A percentile compares a stretch with the other conserved stretches of the same genome.
Evolutionary conservation across 2,113 vertebrate genomes (phyloP).

Genomic region (Xiphias gladius): DNA sequence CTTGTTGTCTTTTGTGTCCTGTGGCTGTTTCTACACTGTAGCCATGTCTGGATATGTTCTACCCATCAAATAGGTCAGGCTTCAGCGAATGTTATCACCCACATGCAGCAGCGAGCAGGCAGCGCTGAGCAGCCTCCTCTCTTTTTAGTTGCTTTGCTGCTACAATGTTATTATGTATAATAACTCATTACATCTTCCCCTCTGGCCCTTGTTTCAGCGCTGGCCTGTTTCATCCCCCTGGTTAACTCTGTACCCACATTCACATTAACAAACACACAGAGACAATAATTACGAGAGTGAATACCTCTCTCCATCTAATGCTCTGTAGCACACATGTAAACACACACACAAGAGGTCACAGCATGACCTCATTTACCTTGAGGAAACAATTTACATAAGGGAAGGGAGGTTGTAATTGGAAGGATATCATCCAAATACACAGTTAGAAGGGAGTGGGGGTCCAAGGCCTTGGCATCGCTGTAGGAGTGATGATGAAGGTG

Average conservation of each 20-base stretch:
- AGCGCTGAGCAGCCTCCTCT: conserved; percentile 35
- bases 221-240: conserved; percentile 16
- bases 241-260: conserved; percentile 32
- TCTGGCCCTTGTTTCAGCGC: conserved; percentile 45
- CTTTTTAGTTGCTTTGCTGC: conserved; percentile 39
- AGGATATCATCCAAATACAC: neutral
- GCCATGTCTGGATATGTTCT: conserved; percentile 29
- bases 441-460: neutral
- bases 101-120: conserved; percentile 46
- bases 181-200: conserved; percentile 50
- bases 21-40: conserved; percentile 4
- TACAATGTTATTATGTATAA: conserved; percentile 35
- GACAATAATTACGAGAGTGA: conserved; percentile 25
- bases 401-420: neutral
- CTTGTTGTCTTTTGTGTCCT: neutral
- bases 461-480: conserved; percentile 17
- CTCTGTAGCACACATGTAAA: neutral
- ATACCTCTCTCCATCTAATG: neutral
- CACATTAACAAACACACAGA: conserved; percentile 37
- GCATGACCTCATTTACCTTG: conserved; percentile 4
- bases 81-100: conserved; percentile 62
- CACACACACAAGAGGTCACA: conserved; percentile 24
- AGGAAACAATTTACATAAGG: neutral
- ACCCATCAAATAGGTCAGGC: conserved; percentile 45
- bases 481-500: conserved; percentile 21